Evolutionary conservation across 2,797 vertebrate genomes (phyloP).

Genomic region (Buceros bicornis): DNA sequence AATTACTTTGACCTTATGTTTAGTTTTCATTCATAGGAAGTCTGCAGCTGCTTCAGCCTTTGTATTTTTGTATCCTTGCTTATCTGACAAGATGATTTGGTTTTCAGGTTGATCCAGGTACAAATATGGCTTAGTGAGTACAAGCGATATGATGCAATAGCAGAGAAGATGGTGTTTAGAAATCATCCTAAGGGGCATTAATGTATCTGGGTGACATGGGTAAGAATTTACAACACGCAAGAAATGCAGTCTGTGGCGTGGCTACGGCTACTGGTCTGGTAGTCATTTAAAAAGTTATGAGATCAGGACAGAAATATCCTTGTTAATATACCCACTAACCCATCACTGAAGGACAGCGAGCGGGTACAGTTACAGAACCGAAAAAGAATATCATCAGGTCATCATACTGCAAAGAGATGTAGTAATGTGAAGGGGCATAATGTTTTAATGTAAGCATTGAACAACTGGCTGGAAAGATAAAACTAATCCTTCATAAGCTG

Average conservation of each 20-base stretch:
- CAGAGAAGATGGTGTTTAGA: slow-evolving; percentile 12
- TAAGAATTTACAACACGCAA: neutral
- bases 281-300: slow-evolving; percentile 36
- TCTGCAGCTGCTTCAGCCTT: slow-evolving; percentile 36
- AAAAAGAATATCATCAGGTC: neutral
- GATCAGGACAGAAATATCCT: slow-evolving; percentile 57
- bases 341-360: slow-evolving; percentile 50
- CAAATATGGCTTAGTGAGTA: slow-evolving; percentile 28
- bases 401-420: neutral
- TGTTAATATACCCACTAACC: slow-evolving; percentile 27
- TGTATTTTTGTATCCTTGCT: slow-evolving; percentile 14
- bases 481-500: slow-evolving; percentile 76
- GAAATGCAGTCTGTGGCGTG: neutral
- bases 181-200: slow-evolving; percentile 21
- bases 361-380: slow-evolving; percentile 6
- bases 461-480: slow-evolving; percentile 79
- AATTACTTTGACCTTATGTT: slow-evolving; percentile 18
- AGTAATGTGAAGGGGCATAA: slow-evolving; percentile 26
- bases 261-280: slow-evolving; percentile 7
- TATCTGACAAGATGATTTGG: slow-evolving; percentile 36
- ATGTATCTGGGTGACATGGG: neutral
- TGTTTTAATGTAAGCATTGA: slow-evolving; percentile 72
- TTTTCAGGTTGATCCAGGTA: slow-evolving; percentile 20
- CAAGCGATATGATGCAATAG: slow-evolving; percentile 43
- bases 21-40: neutral